phyloP scores from a whole-genome alignment of 2,888 invertebrate genomes.

The Cephus rjabovi region DNA sequence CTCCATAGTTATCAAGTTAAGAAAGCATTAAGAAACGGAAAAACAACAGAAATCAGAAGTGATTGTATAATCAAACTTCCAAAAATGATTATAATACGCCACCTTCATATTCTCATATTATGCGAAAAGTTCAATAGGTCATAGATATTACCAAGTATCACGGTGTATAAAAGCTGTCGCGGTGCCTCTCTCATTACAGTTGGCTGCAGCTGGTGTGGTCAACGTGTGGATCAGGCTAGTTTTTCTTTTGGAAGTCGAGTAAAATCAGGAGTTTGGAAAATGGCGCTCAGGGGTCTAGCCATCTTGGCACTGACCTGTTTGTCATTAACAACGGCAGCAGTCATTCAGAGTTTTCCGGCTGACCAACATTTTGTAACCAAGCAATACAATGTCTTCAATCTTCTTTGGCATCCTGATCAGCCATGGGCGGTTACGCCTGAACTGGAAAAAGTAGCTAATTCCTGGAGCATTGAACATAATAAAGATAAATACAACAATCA shows the following conservation, averaged over 20 bases:
- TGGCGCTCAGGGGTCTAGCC: slow-evolving; percentile 69
- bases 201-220: not conserved
- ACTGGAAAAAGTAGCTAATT: slow-evolving; percentile 45
- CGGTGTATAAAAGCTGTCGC: not conserved
- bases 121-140: not conserved
- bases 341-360: slow-evolving; percentile 29
- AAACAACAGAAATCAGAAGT: too few species aligned
- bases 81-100: too few species aligned
- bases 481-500: slow-evolving; percentile 45
- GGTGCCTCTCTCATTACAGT: not conserved
- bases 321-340: slow-evolving; percentile 61
- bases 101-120: not conserved
- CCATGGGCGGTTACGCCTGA: slow-evolving; percentile 42
- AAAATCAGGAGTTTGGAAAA: not conserved
- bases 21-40: too few species aligned
- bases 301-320: slow-evolving; percentile 64
- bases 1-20: too few species aligned
- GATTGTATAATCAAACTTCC: too few species aligned
- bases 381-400: slow-evolving; percentile 54
- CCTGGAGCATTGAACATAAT: slow-evolving; percentile 45
- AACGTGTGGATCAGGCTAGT: not conserved
- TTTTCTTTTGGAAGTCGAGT: not conserved
- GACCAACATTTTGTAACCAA: slow-evolving; percentile 51
- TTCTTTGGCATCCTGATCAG: slow-evolving; percentile 53
- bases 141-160: not conserved